Evolutionary conservation across 30 jellyfish, hydroid and myxozoan genomes (phyloP).

Genomic region (Aurelia sp.): DNA sequence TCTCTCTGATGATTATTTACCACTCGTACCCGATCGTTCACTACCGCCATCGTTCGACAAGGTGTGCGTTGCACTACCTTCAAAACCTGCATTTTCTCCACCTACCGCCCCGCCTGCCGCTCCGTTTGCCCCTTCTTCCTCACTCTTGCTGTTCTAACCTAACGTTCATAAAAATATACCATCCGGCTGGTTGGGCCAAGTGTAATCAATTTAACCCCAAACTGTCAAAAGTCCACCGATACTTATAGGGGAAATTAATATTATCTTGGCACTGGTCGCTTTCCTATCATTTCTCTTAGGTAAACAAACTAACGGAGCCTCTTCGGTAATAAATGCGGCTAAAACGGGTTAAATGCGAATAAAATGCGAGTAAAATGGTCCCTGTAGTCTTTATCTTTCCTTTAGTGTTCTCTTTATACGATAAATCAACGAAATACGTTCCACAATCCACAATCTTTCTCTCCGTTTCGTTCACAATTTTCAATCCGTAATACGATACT

Average conservation of each 20-base stretch:
- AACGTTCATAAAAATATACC: constrained; percentile 5
- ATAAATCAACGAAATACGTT: constrained; percentile 10
- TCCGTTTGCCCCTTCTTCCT: constrained; percentile 11
- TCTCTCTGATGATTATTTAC: constrained; percentile 11
- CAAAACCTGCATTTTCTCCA: constrained; percentile 19
- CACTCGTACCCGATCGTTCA: constrained; percentile 12
- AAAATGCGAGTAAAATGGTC: too few species aligned
- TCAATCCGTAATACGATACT: constrained; percentile 12
- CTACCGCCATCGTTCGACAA: constrained; percentile 10
- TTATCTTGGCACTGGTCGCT: constrained; percentile 27
- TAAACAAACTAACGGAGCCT: too few species aligned
- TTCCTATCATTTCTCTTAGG: not conserved
- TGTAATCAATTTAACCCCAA: not conserved
- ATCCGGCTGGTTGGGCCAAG: constrained; percentile 1
- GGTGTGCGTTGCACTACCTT: constrained; percentile 10
- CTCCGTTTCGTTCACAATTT: constrained; percentile 7
- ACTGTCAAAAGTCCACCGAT: not conserved
- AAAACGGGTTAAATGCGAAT: too few species aligned
- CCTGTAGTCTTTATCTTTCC: too few species aligned
- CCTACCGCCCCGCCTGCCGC: not conserved
- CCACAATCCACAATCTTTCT: constrained; percentile 24
- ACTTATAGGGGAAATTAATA: not conserved
- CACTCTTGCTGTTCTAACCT: constrained; percentile 6
- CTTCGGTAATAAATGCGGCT: too few species aligned
- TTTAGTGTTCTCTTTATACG: constrained; percentile 3